Base-by-base conservation (phyloP, 1,140 invertebrate species). In the Potamilus streckersoni region DNA sequence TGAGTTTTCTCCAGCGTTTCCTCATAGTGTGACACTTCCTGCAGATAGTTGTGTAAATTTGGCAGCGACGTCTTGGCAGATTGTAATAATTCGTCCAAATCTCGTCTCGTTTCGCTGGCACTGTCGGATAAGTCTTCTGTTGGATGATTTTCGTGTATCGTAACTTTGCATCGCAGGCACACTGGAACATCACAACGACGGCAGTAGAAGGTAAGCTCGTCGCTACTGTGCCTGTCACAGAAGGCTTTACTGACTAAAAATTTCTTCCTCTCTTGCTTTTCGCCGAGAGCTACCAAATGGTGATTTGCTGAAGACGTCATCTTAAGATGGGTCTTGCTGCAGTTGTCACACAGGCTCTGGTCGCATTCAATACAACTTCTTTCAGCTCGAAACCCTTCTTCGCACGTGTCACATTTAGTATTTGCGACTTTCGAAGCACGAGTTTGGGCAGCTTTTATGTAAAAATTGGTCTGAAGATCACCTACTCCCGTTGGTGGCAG, bases 281-380 rank as follows among this genome's bases (percentile, higher is more conserved):
- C 74, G 23, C 56, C 71, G 57, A 76, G 62, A 64, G 74, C 71
- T 57, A 76, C 74, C 8, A 76, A 65, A 56, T 76, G 74, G 62
- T 76, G 74, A 61, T 71, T 69, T 20, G 69, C 69, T 71, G 74
- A 76, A n/a, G 74, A 76, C 56, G 58, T 76, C 74, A 76, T 76
- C 69, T 76, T 76, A 55, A 76, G 69, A 76, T 76, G 74, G 49
- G 69, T 67, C 61, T 69, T 64, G 69, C 69, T 71, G 49, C 74
- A 76, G 62, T 66, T 67, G 23, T 56, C 56, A 58, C 74, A 76
- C 62, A 76, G 14, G 20, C 71, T 76, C 69, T 76, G 74, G 19
- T 71, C 74, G n/a, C 74, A 76, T 55, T 76, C 74, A 19, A 76
- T n/a, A 56, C 74, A 76, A 67, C 61, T 71, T 38, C 63, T 65